Percentiles rank a stretch among this genome's conserved stretches.
Conservation (phyloP, 2,113 vertebrate genomes). For the Numenius arquata region DNA sequence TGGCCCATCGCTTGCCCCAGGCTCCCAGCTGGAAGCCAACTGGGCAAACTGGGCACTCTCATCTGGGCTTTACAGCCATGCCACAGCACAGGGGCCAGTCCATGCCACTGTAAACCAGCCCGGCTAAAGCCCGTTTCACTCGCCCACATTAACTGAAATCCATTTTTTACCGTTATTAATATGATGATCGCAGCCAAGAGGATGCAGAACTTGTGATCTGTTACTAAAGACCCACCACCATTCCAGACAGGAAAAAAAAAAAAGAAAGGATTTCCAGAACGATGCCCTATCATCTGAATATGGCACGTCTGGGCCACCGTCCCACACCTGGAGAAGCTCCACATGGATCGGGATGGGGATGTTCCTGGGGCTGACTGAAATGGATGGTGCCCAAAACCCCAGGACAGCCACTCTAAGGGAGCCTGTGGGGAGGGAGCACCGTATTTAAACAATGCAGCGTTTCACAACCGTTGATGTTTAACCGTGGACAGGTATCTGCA, state of each 20-base stretch:
- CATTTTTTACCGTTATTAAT: not conserved
- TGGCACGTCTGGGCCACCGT: not conserved
- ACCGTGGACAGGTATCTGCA: not conserved
- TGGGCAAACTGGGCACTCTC: not conserved
- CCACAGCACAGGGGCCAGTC: not conserved
- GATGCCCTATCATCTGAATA: not conserved
- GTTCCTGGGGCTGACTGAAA: not conserved
- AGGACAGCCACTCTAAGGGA: not conserved
- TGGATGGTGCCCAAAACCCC: not conserved
- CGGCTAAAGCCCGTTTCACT: not conserved
- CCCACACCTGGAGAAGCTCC: not conserved
- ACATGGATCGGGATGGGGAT: not conserved
- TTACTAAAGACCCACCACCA: not conserved
- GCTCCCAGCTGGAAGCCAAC: not conserved
- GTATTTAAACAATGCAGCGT: fast-evolving
- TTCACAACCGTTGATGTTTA: not conserved
- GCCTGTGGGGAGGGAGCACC: not conserved
- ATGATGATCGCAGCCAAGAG: not conserved
- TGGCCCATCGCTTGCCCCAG: no score
- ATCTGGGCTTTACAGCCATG: not conserved
- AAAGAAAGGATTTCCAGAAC: not conserved
- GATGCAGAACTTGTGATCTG: not conserved
- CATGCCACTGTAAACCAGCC: not conserved
- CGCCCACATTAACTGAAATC: not conserved
- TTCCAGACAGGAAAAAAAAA: not conserved